phyloP scores from a whole-genome alignment of 2,797 vertebrate genomes.

The Chelidonichthys spinosus region DNA sequence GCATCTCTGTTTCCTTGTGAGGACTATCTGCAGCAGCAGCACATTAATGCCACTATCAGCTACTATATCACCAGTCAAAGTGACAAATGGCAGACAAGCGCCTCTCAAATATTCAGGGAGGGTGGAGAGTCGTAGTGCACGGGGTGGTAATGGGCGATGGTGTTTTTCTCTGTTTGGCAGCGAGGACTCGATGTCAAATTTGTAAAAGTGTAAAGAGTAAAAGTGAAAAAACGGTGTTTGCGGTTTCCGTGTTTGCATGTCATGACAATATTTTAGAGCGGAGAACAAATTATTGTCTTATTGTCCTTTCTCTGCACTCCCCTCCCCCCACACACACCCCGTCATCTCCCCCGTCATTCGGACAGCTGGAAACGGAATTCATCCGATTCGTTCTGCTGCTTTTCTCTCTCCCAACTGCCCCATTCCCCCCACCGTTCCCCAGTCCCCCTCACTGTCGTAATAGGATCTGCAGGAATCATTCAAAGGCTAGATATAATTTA shows the following conservation, averaged over 20 bases:
- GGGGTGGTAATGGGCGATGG: constrained; percentile 56
- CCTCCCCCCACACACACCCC: constrained; percentile 27
- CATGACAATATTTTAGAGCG: constrained; percentile 76
- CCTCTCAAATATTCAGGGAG: constrained; percentile 80
- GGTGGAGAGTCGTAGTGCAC: constrained; percentile 55
- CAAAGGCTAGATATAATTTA: constrained; percentile 92
- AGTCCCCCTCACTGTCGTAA: constrained; percentile 84
- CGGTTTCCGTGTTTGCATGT: constrained; percentile 59
- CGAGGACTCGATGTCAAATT: constrained; percentile 47
- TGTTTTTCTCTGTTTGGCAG: constrained; percentile 65
- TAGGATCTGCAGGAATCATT: constrained; percentile 93
- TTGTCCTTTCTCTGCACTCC: constrained; percentile 70
- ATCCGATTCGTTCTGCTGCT: constrained; percentile 89
- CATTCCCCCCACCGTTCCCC: constrained; percentile 63
- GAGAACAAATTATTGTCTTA: constrained; percentile 80
- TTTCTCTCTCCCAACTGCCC: constrained; percentile 80
- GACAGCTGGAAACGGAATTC: constrained; percentile 88
- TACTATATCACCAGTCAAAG: constrained; percentile 83
- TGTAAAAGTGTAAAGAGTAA: constrained; percentile 35
- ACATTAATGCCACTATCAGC: constrained; percentile 82
- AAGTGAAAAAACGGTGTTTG: constrained; percentile 52
- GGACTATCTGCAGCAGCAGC: constrained; percentile 74
- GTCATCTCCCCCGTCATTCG: constrained; percentile 72
- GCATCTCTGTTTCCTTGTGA: constrained; percentile 58
- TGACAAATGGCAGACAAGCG: constrained; percentile 83